Evolutionary conservation across 2,797 vertebrate species (phyloP).

Genomic region (Tapirus indicus): DNA sequence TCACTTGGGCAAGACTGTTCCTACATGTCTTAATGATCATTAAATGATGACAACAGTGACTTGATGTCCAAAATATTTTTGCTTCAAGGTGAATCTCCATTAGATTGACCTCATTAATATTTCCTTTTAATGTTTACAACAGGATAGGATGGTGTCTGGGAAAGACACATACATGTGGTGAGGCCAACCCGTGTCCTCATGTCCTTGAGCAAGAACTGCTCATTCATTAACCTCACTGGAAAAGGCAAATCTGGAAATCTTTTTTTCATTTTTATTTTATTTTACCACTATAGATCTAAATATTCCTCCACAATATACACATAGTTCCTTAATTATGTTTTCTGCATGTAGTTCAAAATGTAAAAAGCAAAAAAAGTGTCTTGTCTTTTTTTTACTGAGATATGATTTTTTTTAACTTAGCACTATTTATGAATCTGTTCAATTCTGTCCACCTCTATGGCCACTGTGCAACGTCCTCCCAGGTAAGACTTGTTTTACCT

Average conservation of each 20-base stretch:
- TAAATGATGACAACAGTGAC: background rate
- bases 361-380: background rate
- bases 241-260: background rate
- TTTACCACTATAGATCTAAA: background rate
- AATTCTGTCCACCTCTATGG: background rate
- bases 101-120: background rate
- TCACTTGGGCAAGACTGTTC: background rate
- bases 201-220: background rate
- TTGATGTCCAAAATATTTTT: background rate
- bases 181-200: background rate
- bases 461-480: background rate
- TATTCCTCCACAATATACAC: background rate
- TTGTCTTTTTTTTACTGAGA: background rate
- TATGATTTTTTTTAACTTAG: background rate
- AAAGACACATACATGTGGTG: background rate
- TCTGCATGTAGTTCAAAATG: background rate
- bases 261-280: conserved; percentile 18
- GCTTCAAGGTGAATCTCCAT: background rate
- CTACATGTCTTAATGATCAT: background rate
- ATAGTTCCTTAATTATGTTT: background rate
- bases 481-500: background rate
- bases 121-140: background rate
- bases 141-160: background rate
- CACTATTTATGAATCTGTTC: background rate
- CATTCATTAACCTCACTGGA: background rate